Base-by-base conservation (phyloP, 2,888 invertebrate species). In the Nomada ferruginata region DNA sequence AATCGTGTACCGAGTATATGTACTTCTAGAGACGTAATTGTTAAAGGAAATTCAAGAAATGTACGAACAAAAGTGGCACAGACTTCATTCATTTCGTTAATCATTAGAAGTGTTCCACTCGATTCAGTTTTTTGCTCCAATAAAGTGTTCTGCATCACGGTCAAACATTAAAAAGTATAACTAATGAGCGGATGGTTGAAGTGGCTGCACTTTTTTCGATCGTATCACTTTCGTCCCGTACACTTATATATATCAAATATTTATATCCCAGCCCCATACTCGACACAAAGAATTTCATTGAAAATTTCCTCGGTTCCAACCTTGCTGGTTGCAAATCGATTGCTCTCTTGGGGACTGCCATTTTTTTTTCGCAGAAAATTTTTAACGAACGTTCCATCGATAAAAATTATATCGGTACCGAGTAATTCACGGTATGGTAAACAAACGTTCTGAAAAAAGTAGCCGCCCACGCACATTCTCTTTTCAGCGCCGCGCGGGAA, bases 391-490 rank as follows among this genome's bases (percentile, higher is more conserved):
- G 23, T 7, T 63, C 47, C 42, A 36, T 44, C 42, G 13, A 9
- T n/a, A 36, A 60, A 60, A 42, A 20, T 63, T 4, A 63, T 23
- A 11, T 13, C 42, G 13, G 5, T 20, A 20, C 18, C 29, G 18
- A 18, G 18, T 18, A 42, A 42, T 20, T 18, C 23, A 3, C 13
- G 3, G 66, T 2, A 53, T 2, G 50, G 47, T 13, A 61, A 71
- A 72, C 52, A 61, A 42, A 42, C 20, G 18, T 52, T 63, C 71
- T 53, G 20, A 15, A 63, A 71, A 63, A 53, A 72, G 63, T 42
- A 72, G 23, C 53, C 71, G 18, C 71, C 71, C 63, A 72, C 71
- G 71, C 61, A 23, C 61, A 50, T 61, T 63, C 63, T 42, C 63
- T 61, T 63, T 52, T 42, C 63, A 42, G 71, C 36, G 36, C 5